A percentile compares a stretch with the other conserved stretches of the same genome.
Conservation (phyloP, 2,797 vertebrate genomes). For the Xenentodon cancila region DNA sequence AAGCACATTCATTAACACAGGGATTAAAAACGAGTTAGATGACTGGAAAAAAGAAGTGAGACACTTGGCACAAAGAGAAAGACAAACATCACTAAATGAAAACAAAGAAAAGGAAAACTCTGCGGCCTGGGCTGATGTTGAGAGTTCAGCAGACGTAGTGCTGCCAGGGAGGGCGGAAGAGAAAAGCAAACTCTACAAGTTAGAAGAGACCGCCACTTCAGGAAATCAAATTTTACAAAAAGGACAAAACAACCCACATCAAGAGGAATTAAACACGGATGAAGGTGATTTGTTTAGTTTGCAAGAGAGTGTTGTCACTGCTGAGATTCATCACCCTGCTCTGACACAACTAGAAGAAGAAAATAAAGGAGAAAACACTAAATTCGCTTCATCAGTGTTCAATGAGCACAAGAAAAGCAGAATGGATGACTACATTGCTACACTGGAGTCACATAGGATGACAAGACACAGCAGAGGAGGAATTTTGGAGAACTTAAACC, state of each 20-base stretch:
- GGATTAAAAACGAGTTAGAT: too few species aligned
- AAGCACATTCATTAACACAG: not conserved
- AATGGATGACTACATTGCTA: slow-evolving; percentile 3
- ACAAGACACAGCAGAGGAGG: not conserved
- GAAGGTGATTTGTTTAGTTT: slow-evolving; percentile 1
- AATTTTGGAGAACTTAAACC: not conserved
- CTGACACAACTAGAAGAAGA: slow-evolving; percentile 4
- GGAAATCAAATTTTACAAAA: slow-evolving; percentile 4
- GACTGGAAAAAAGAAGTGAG: slow-evolving; percentile 6
- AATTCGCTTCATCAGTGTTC: slow-evolving; percentile 2
- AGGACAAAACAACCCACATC: not conserved
- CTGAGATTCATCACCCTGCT: slow-evolving; percentile 5
- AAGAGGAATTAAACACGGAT: not conserved
- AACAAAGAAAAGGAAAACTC: not conserved
- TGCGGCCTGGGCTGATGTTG: slow-evolving; percentile 5
- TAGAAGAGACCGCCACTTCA: slow-evolving; percentile 1
- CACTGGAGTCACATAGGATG: not conserved
- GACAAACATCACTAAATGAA: slow-evolving; percentile 3
- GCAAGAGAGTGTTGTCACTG: slow-evolving; percentile 3
- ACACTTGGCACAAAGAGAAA: not conserved
- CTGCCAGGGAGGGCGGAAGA: not conserved
- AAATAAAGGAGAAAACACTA: not conserved
- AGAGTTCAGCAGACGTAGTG: slow-evolving; percentile 1
- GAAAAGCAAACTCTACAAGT: slow-evolving; percentile 4
- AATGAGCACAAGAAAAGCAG: not conserved